Evolutionary conservation across 2,888 invertebrate species (phyloP).

Genomic region (Hyposoter didymator): DNA sequence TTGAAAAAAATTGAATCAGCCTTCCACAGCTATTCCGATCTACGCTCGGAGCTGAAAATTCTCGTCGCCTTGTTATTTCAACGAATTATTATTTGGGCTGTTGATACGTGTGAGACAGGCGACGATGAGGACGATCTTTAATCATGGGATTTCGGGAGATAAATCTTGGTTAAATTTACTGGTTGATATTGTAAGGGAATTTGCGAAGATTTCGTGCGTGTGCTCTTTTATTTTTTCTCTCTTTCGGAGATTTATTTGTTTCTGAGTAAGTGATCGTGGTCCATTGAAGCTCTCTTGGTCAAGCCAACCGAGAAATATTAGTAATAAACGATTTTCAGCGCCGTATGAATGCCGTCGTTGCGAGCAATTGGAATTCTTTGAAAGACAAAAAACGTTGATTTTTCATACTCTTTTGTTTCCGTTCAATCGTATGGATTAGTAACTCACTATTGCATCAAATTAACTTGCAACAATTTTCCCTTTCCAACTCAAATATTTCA

Average conservation of each 20-base stretch:
- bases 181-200: slow-evolving; percentile 58
- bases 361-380: slow-evolving; percentile 65
- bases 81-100: slow-evolving; percentile 30
- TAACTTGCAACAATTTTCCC: slow-evolving; percentile 64
- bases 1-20: slow-evolving; percentile 45
- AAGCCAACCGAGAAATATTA: slow-evolving; percentile 60
- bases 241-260: slow-evolving; percentile 43
- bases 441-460: slow-evolving; percentile 81
- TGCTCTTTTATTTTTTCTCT: slow-evolving; percentile 11
- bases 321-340: slow-evolving; percentile 49
- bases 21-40: slow-evolving; percentile 15
- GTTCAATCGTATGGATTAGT: slow-evolving; percentile 66
- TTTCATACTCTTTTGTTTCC: background rate
- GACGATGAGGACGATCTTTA: slow-evolving; percentile 32
- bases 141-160: slow-evolving; percentile 33
- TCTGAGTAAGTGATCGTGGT: slow-evolving; percentile 66
- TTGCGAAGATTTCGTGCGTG: slow-evolving; percentile 60
- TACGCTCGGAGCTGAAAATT: slow-evolving; percentile 29
- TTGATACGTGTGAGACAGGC: background rate
- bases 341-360: slow-evolving; percentile 53
- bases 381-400: slow-evolving; percentile 45
- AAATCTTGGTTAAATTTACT: slow-evolving; percentile 41
- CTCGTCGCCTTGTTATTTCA: slow-evolving; percentile 24
- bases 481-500: slow-evolving; percentile 73
- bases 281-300: slow-evolving; percentile 68